Conservation (phyloP, 1,140 invertebrate genomes). For the Cherax quadricarinatus region DNA sequence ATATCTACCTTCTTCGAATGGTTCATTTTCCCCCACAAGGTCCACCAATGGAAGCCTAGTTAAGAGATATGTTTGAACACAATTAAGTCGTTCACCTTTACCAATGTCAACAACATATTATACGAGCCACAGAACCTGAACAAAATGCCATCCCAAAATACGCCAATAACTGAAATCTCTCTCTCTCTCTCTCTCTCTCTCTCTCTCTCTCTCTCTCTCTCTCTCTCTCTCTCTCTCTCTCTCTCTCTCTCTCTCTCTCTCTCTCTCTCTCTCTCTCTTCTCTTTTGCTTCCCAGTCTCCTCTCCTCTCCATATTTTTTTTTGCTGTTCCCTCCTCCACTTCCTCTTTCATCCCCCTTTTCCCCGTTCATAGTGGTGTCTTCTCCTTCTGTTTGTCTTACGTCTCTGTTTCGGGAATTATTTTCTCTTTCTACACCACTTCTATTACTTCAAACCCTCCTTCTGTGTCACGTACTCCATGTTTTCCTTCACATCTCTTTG, state of each 20-base stretch:
- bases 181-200: conserved; percentile 3
- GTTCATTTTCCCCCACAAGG: no score
- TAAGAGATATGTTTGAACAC: no score
- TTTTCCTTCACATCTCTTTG: no score
- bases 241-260: not conserved
- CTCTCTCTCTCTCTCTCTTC: not conserved
- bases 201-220: not conserved
- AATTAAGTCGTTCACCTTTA: no score
- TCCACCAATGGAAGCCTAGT: no score
- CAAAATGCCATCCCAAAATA: no score
- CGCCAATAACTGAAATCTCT: not conserved
- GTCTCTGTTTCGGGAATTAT: not conserved
- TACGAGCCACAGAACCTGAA: no score
- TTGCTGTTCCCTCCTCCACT: not conserved
- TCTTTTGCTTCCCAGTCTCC: not conserved
- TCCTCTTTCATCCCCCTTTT: not conserved
- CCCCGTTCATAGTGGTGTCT: not conserved
- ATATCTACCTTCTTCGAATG: no score
- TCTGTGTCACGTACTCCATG: no score
- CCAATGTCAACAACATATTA: no score
- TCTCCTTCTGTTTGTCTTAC: not conserved
- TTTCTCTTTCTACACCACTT: not conserved
- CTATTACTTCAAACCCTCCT: no score
- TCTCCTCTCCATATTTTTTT: not conserved
- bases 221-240: not conserved